phyloP scores from a whole-genome alignment of 2,113 vertebrate genomes.

The Eira barbara region DNA sequence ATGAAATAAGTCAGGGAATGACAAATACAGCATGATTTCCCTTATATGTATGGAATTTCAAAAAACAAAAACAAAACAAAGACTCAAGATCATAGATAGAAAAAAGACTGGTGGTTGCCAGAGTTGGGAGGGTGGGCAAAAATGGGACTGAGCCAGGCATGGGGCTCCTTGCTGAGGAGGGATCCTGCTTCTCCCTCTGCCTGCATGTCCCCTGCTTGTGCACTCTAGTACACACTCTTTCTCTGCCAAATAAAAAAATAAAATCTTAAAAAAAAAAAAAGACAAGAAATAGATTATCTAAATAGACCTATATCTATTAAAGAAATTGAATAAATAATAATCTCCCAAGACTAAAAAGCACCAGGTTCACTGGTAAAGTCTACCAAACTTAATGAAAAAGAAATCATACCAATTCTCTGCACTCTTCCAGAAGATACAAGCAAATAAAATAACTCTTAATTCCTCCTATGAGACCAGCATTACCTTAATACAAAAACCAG shows the following conservation, averaged over 20 bases:
- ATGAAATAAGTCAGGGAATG: background rate
- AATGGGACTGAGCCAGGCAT: background rate
- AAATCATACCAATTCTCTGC: background rate
- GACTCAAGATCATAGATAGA: background rate
- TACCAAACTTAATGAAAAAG: background rate
- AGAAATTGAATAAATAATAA: background rate
- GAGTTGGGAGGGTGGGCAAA: background rate
- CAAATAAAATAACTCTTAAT: background rate
- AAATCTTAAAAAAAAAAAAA: background rate
- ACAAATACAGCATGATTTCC: background rate
- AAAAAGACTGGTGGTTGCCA: background rate
- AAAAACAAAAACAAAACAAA: background rate
- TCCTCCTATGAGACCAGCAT: background rate
- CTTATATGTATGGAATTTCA: background rate
- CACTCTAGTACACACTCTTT: background rate
- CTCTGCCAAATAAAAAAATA: background rate
- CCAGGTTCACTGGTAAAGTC: background rate
- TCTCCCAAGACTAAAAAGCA: background rate
- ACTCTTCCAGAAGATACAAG: background rate
- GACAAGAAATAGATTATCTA: background rate
- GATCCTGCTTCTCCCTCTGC: background rate
- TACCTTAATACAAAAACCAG: background rate
- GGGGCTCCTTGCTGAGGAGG: background rate
- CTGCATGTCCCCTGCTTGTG: background rate
- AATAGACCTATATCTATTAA: background rate